Evolutionary conservation across 2,113 vertebrate species (phyloP).

Genomic region (Alaudala cheleensis): DNA sequence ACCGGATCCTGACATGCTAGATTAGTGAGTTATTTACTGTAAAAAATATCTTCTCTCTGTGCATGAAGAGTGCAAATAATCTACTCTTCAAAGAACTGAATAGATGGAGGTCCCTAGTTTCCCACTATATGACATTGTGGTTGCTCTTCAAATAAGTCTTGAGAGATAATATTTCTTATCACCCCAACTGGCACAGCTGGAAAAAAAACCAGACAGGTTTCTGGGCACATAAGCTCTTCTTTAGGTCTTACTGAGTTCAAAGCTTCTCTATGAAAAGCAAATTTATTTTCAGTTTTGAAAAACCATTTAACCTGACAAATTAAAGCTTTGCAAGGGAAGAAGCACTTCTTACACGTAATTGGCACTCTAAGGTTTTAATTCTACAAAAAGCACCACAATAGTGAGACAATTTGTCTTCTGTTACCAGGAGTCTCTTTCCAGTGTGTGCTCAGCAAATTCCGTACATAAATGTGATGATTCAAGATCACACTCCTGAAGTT

Average conservation of each 20-base stretch:
- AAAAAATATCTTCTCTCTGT: constrained; percentile 3
- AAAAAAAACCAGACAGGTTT: background rate
- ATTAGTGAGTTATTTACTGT: constrained; percentile 41
- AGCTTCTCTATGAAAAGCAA: constrained; percentile 14
- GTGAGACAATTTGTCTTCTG: background rate
- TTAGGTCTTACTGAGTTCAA: constrained; percentile 32
- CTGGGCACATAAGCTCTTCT: constrained; percentile 2
- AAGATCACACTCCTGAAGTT: background rate
- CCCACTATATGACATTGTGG: background rate
- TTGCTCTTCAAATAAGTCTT: constrained; percentile 20
- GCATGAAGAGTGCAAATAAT: constrained; percentile 4
- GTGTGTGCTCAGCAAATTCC: background rate
- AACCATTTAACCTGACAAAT: constrained; percentile 25
- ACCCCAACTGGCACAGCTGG: background rate
- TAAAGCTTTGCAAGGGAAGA: background rate
- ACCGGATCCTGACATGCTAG: constrained; percentile 17
- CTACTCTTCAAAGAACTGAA: constrained; percentile 30
- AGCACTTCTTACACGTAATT: constrained; percentile 32
- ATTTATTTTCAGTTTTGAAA: constrained; percentile 45
- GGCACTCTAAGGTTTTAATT: constrained; percentile 38
- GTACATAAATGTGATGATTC: background rate
- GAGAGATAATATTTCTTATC: constrained; percentile 50
- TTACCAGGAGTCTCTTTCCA: background rate
- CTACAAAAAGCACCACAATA: background rate
- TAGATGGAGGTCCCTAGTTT: constrained; percentile 8